phyloP scores from a whole-genome alignment of 1,140 invertebrate species.

The Pseudachorutes palmiensis region DNA sequence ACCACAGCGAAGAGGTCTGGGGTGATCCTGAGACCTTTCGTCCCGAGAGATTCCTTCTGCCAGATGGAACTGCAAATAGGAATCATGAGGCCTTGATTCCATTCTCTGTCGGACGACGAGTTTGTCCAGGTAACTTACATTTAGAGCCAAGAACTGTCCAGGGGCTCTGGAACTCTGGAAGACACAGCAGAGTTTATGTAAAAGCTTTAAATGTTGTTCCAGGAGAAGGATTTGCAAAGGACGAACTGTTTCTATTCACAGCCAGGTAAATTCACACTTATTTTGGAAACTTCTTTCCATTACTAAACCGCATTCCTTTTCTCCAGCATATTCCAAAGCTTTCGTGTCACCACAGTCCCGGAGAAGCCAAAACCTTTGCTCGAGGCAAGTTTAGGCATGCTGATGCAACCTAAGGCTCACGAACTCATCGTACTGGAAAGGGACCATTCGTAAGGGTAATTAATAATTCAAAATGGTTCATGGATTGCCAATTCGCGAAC shows the following conservation, averaged over 20 bases:
- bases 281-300: not conserved
- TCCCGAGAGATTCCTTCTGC: conserved; percentile 46
- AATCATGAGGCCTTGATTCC: not conserved
- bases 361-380: not conserved
- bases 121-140: too few relatives aligned
- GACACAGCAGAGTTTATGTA: too few relatives aligned
- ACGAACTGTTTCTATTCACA: conserved; percentile 21
- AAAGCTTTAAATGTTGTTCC: too few relatives aligned
- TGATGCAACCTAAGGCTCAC: not conserved
- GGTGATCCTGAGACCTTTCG: conserved; percentile 44
- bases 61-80: conserved; percentile 9
- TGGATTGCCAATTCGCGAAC: too few relatives aligned
- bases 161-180: too few relatives aligned
- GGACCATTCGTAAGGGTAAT: too few relatives aligned
- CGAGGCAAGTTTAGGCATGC: not conserved
- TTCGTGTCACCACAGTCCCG: not conserved
- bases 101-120: too few relatives aligned
- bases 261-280: not conserved
- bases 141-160: too few relatives aligned
- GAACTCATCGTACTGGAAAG: not conserved
- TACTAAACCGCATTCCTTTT: not conserved
- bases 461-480: too few relatives aligned
- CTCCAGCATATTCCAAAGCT: not conserved
- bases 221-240: conserved; percentile 14
- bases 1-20: conserved; percentile 43